These are phyloP conservation scores for Steinernema carpocapsae DNA, from an alignment of 2,888 invertebrate species.

Conservation along the genomic window DNA sequence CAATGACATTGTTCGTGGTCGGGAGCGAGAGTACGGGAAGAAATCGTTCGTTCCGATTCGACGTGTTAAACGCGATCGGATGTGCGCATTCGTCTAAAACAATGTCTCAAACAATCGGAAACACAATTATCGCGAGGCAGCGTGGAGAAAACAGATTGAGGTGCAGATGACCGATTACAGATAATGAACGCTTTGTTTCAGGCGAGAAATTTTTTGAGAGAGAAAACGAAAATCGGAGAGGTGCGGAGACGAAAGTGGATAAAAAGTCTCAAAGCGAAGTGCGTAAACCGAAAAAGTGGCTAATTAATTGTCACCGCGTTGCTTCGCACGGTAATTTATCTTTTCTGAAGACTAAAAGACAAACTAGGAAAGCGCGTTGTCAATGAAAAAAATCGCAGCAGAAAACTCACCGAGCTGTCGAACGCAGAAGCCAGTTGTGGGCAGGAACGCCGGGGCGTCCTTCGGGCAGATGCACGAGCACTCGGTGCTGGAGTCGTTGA, in stretches of 20 bases:
- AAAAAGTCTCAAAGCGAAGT: not conserved
- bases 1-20: slow-evolving; percentile 37
- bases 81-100: slow-evolving; percentile 41
- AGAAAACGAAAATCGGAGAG: not conserved
- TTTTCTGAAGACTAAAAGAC: slow-evolving; percentile 1
- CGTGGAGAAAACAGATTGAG: slow-evolving; percentile 19
- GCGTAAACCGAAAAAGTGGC: not conserved
- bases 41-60: slow-evolving; percentile 38
- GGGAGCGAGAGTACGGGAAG: slow-evolving; percentile 40
- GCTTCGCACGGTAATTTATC: not conserved
- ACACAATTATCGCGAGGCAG: slow-evolving; percentile 8
- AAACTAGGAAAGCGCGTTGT: no score
- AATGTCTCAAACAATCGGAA: slow-evolving; percentile 20
- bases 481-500: not conserved
- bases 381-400: not conserved
- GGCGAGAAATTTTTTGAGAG: no score
- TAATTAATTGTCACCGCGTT: not conserved
- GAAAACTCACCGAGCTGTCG: slow-evolving; percentile 13
- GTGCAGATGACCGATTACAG: slow-evolving; percentile 25
- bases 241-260: not conserved
- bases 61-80: slow-evolving; percentile 39
- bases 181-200: slow-evolving; percentile 28
- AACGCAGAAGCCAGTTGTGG: slow-evolving; percentile 21
- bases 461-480: slow-evolving; percentile 22
- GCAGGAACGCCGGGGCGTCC: slow-evolving; percentile 19